Evolutionary conservation across 2,797 vertebrate genomes (phyloP).

Genomic region (Buceros bicornis): DNA sequence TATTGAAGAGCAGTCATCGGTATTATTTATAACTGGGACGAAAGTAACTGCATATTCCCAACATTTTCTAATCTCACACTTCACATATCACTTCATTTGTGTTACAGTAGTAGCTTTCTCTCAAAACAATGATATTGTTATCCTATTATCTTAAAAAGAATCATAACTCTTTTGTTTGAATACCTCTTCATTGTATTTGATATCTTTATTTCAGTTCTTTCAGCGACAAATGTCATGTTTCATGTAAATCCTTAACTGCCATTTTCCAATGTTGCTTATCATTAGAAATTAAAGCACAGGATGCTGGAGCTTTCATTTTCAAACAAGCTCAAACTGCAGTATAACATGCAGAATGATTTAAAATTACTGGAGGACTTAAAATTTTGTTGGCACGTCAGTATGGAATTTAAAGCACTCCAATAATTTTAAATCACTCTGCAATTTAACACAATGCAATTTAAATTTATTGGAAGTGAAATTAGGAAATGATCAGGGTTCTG

Average conservation of each 20-base stretch:
- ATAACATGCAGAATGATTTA: constrained; percentile 59
- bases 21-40: no score
- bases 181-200: not conserved
- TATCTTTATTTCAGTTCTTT: not conserved
- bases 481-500: constrained; percentile 70
- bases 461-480: constrained; percentile 79
- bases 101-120: not conserved
- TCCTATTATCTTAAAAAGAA: not conserved
- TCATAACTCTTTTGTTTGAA: not conserved
- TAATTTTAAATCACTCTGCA: constrained; percentile 75
- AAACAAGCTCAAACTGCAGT: constrained; percentile 59
- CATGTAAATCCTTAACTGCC: constrained; percentile 3
- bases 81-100: not conserved
- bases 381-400: constrained; percentile 72
- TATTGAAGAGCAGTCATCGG: no score
- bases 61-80: not conserved
- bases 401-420: constrained; percentile 71
- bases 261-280: constrained; percentile 44
- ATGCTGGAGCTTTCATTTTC: constrained; percentile 38
- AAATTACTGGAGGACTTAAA: constrained; percentile 68
- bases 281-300: constrained; percentile 65
- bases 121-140: not conserved
- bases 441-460: constrained; percentile 74
- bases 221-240: not conserved
- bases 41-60: no score